Evolutionary conservation across 2,797 vertebrate species (phyloP).

Genomic region (Neopelma chrysocephalum): DNA sequence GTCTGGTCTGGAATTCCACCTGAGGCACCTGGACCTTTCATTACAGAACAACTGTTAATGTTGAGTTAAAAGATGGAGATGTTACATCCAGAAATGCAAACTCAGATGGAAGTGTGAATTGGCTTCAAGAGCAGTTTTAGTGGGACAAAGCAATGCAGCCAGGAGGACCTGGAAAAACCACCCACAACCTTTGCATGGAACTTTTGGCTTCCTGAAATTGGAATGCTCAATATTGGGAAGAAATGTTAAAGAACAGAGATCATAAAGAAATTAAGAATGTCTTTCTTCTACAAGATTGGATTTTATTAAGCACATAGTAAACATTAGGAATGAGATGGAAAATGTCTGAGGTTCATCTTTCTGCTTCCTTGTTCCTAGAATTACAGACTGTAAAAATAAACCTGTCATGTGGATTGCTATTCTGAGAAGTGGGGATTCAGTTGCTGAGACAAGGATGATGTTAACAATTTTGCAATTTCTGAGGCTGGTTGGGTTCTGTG

Average conservation of each 20-base stretch:
- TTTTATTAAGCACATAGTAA: slow-evolving; percentile 39
- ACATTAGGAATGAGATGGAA: slow-evolving; percentile 23
- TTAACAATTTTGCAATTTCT: slow-evolving; percentile 35
- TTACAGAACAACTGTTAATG: not conserved
- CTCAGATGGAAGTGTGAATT: not conserved
- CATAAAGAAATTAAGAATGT: not conserved
- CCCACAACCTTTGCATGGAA: not conserved
- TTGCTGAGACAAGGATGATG: slow-evolving; percentile 41
- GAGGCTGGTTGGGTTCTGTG: slow-evolving; percentile 1
- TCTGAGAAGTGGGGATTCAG: slow-evolving; percentile 51
- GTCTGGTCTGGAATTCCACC: not conserved
- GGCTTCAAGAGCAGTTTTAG: not conserved
- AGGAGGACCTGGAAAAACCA: not conserved
- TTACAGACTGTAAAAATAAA: slow-evolving; percentile 68
- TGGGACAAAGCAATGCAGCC: not conserved
- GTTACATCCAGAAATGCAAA: not conserved
- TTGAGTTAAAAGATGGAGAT: not conserved
- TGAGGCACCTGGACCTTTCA: not conserved
- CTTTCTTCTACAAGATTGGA: not conserved
- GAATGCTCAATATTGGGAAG: not conserved
- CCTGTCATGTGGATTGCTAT: slow-evolving; percentile 61
- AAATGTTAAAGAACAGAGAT: not conserved
- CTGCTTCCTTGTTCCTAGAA: slow-evolving; percentile 55
- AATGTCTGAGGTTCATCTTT: slow-evolving; percentile 46
- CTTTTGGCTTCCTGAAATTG: not conserved